phyloP scores from a whole-genome alignment of 2,797 vertebrate genomes.

The Ambastaia sidthimunki region DNA sequence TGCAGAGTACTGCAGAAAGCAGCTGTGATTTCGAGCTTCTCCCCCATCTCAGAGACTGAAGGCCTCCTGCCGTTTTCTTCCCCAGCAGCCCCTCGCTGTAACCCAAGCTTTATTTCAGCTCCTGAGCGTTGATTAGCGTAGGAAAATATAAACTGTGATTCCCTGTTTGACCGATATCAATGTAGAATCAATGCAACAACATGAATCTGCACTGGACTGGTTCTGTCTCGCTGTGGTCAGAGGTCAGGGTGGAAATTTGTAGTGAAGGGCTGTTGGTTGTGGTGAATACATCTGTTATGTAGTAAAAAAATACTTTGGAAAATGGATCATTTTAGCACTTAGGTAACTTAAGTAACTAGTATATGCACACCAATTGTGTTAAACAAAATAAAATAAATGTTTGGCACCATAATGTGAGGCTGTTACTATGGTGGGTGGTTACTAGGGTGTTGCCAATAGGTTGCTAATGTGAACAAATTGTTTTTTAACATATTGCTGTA shows the following conservation, averaged over 20 bases:
- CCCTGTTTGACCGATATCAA: background rate
- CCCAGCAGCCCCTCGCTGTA: slow-evolving; percentile 43
- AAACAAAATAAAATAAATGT: background rate
- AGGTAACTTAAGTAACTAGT: background rate
- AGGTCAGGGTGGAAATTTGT: background rate
- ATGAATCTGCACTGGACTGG: background rate
- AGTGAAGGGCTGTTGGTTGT: background rate
- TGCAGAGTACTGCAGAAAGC: slow-evolving; percentile 48
- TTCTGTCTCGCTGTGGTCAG: slow-evolving; percentile 5
- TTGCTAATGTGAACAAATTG: too few relatives aligned
- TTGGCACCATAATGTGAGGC: too few relatives aligned
- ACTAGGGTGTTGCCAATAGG: background rate
- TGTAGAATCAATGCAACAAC: background rate
- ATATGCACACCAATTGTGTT: background rate
- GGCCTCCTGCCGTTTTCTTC: slow-evolving; percentile 42
- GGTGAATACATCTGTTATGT: background rate
- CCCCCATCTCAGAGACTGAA: slow-evolving; percentile 23
- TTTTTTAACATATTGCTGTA: background rate
- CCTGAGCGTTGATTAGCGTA: slow-evolving; percentile 49
- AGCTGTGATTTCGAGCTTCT: slow-evolving; percentile 47
- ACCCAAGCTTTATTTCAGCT: slow-evolving; percentile 37
- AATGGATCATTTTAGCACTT: background rate
- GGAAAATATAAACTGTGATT: slow-evolving; percentile 21
- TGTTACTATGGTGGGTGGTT: background rate
- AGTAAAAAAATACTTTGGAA: background rate